Base-by-base conservation (phyloP, 2,888 invertebrate genomes). In the Girardia tigrina region DNA sequence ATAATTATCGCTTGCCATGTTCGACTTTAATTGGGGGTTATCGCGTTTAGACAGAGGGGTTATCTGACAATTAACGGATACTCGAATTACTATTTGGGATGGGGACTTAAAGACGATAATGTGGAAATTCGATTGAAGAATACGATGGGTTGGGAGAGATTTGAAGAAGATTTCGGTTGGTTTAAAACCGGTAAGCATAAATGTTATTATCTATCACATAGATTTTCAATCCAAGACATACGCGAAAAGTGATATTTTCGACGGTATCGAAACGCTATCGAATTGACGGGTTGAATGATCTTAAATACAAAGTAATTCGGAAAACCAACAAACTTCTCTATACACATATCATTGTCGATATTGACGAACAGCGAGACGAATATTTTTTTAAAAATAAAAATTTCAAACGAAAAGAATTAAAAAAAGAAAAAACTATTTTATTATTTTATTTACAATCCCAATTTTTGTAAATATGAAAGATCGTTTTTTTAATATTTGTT, bases 51-150 rank as follows among this genome's bases (percentile, higher is more conserved):
- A 27, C 12, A 26, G 26, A 14, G 12, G 12, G 73, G 74, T 14
- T 75, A 8, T 70, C 26, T 75, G 20, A n/a, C 29, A 1, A 28
- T 75, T 0, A 75, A 75, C 29, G 75, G 75, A 20, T 75, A 75
- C 27, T 75, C 75, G 14, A 75, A 75, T 75, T 72, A 71, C 20
- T 75, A 75, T 28, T 75, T 72, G 75, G 75, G 75, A n/a, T 75
- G 75, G 75, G 75, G 77, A 12, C 26, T 75, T 1, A 73, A 75
- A 72, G 75, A 75, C 27, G 75, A 75, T 36, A 73, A 75, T 20
- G 74, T 75, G 75, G 75, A 75, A 23, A 2, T 75, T 23, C 28
- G 75, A 2, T 23, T 75, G 29, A 76, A 75, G 75, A 75, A 28
- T 1, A 70, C 70, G 36, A 26, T 76, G 6, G 28, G 72, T 1